These are phyloP conservation scores for Takifugu bimaculatus DNA, from an alignment of 2,113 vertebrate genomes.

Conservation along the genomic window DNA sequence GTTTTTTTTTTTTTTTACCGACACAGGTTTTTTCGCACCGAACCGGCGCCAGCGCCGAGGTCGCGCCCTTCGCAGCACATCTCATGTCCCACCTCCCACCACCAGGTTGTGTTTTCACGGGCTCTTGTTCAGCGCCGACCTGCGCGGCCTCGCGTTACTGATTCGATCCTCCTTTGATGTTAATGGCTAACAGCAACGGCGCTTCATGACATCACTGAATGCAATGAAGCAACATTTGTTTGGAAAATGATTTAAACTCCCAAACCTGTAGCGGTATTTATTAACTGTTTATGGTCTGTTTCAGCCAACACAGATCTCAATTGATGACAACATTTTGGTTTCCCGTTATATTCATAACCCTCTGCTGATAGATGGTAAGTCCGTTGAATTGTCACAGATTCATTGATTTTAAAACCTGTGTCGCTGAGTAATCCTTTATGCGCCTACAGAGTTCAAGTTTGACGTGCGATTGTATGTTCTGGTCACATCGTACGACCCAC, in stretches of 20 bases:
- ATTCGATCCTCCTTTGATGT: constrained; percentile 41
- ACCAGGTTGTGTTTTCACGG: constrained; percentile 61
- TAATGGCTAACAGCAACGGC: constrained; percentile 31
- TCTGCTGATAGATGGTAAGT: constrained; percentile 91
- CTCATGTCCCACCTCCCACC: constrained; percentile 75
- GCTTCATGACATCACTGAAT: constrained; percentile 6
- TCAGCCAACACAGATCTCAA: constrained; percentile 91
- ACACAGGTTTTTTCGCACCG: constrained; percentile 58
- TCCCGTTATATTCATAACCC: constrained; percentile 94
- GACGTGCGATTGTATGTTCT: constrained; percentile 94
- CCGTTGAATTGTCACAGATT: not conserved
- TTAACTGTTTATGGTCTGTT: constrained; percentile 22
- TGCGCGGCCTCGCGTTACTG: constrained; percentile 37
- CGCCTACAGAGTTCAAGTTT: constrained; percentile 88
- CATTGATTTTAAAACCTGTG: not conserved
- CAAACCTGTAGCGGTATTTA: not conserved
- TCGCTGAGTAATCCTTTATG: not conserved
- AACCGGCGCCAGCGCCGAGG: constrained; percentile 69
- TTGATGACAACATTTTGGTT: constrained; percentile 93
- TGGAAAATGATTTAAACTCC: no score
- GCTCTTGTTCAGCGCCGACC: constrained; percentile 54
- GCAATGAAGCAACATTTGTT: not conserved
- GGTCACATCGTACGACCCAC: constrained; percentile 93
- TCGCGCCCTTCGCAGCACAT: constrained; percentile 75
- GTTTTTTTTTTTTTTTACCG: constrained; percentile 49